phyloP scores from a whole-genome alignment of 2,888 invertebrate species.

The Ceriagrion tenellum region DNA sequence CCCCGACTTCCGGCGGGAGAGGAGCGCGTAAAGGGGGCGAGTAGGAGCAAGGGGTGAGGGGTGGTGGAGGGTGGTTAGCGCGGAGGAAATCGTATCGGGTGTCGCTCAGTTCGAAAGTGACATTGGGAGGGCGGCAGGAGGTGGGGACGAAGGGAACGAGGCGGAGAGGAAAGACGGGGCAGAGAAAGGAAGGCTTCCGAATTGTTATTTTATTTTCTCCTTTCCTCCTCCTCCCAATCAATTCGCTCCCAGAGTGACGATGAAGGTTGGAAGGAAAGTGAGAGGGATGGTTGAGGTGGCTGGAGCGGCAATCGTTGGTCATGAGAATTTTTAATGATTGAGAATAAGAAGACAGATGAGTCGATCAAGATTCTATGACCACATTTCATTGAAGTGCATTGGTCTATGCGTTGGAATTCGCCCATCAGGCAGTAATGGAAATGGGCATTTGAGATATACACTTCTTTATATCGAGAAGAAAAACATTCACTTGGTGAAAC shows the following conservation, averaged over 20 bases:
- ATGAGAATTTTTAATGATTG: no score
- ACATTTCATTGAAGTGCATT: no score
- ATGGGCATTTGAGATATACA: no score
- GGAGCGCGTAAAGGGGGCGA: not conserved
- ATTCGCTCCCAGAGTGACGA: not conserved
- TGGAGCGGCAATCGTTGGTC: no score
- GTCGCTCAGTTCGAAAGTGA: not conserved
- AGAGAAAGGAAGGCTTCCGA: not conserved
- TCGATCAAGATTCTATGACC: no score
- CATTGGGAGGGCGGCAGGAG: not conserved
- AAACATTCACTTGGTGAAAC: no score
- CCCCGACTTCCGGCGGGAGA: conserved; percentile 53
- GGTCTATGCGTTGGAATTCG: no score
- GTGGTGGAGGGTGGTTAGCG: not conserved
- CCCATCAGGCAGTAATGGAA: no score
- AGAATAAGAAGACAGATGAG: no score
- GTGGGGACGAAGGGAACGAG: no score
- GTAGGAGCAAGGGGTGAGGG: not conserved
- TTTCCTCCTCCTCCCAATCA: not conserved
- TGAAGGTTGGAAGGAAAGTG: not conserved
- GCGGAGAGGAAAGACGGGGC: no score
- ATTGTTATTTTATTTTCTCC: not conserved
- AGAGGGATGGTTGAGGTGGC: not conserved
- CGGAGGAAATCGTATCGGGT: conserved; percentile 50
- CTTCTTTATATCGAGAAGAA: no score